Percentiles rank a stretch among this genome's conserved stretches.
Evolutionary conservation across 2,797 vertebrate genomes (phyloP).

Genomic region (Erpetoichthys calabaricus): DNA sequence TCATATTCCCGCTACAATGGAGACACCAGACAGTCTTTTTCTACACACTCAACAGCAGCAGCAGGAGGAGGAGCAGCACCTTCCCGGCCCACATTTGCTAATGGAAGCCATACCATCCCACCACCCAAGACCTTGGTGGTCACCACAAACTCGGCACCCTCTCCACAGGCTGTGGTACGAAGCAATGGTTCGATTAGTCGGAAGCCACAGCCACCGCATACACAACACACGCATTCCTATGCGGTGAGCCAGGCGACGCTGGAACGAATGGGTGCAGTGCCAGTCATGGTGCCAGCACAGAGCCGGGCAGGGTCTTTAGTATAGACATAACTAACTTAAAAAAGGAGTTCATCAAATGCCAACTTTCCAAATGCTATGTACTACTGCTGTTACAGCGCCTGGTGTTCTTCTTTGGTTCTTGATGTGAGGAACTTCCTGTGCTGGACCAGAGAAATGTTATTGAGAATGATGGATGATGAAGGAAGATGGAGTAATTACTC

Average conservation of each 20-base stretch:
- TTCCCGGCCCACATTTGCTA: constrained; percentile 55
- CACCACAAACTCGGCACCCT: constrained; percentile 76
- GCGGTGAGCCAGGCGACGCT: constrained; percentile 81
- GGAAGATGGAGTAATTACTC: too few relatives aligned
- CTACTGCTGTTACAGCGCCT: constrained; percentile 16
- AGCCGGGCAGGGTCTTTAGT: constrained; percentile 88
- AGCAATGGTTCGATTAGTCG: constrained; percentile 74
- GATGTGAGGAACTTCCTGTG: too few relatives aligned
- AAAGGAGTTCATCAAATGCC: constrained; percentile 42
- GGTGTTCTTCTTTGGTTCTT: constrained; percentile 11
- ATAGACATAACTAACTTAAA: constrained; percentile 31
- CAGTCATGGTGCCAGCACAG: constrained; percentile 93
- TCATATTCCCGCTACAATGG: constrained; percentile 77
- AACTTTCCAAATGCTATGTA: constrained; percentile 22
- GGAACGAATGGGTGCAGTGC: constrained; percentile 85
- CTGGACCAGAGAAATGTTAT: too few relatives aligned
- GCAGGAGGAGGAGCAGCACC: constrained; percentile 32
- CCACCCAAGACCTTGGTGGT: constrained; percentile 87
- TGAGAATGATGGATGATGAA: too few relatives aligned
- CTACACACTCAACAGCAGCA: constrained; percentile 32
- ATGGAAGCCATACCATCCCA: constrained; percentile 69
- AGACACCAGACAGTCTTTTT: constrained; percentile 71
- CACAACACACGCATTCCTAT: constrained; percentile 64
- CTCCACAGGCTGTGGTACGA: constrained; percentile 59
- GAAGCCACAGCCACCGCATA: constrained; percentile 48